Evolutionary conservation across 2,797 vertebrate genomes (phyloP).

Genomic region (Chelmon rostratus): DNA sequence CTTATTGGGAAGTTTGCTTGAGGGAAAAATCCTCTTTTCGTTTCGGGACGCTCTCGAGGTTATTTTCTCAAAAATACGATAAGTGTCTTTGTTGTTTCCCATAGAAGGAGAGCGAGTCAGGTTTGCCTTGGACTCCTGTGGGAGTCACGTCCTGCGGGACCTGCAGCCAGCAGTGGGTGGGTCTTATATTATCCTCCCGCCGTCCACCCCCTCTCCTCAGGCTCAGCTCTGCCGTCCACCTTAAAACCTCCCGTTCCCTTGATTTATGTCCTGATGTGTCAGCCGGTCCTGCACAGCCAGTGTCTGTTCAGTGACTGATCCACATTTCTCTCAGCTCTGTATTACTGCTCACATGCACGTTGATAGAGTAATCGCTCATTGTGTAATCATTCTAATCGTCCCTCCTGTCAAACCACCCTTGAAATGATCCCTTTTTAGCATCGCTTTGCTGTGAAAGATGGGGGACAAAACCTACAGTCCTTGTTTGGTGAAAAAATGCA

Average conservation of each 20-base stretch:
- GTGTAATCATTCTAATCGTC: slow-evolving; percentile 15
- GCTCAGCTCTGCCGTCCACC: slow-evolving; percentile 17
- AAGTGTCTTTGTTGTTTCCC: slow-evolving; percentile 41
- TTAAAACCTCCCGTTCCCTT: slow-evolving; percentile 39
- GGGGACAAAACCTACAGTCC: not conserved
- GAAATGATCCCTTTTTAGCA: slow-evolving; percentile 18
- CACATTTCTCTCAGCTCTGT: not conserved
- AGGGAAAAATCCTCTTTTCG: slow-evolving; percentile 42
- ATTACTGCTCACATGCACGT: slow-evolving; percentile 1
- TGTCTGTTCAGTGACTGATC: slow-evolving; percentile 6
- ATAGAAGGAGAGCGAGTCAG: slow-evolving; percentile 43
- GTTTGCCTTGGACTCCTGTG: slow-evolving; percentile 31
- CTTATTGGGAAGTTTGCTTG: slow-evolving; percentile 63
- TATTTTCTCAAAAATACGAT: slow-evolving; percentile 42
- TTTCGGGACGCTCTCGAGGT: slow-evolving; percentile 36
- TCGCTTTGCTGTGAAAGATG: not conserved
- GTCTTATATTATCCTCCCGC: slow-evolving; percentile 49
- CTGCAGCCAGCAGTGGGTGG: slow-evolving; percentile 45
- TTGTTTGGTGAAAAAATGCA: slow-evolving; percentile 28
- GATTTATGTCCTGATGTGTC: slow-evolving; percentile 55
- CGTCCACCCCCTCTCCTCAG: slow-evolving; percentile 22
- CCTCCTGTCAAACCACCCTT: slow-evolving; percentile 3
- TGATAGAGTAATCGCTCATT: not conserved
- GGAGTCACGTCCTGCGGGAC: slow-evolving; percentile 37
- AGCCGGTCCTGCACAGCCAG: slow-evolving; percentile 17